Percentiles rank a stretch among this genome's conserved stretches.
Conservation (phyloP, 2,797 vertebrate genomes). For the Leptodactylus fallax region DNA sequence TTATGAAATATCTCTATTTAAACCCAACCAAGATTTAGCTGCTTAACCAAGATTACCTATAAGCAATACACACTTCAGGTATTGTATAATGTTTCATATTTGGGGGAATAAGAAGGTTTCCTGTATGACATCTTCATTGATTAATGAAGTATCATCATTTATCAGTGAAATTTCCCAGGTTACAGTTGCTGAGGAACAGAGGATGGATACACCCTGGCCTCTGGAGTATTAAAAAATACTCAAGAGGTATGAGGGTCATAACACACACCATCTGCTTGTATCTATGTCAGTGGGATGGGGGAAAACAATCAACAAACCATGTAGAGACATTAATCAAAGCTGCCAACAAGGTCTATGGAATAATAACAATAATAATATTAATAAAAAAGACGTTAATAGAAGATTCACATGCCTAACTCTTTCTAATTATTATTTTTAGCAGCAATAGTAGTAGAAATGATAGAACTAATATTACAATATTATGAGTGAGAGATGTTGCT, state of each 20-base stretch:
- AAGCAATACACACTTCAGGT: neutral
- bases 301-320: neutral
- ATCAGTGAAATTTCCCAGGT: conserved; percentile 20
- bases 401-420: neutral
- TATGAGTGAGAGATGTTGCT: neutral
- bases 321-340: neutral
- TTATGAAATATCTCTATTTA: neutral
- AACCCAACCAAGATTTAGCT: neutral
- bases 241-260: conserved; percentile 39
- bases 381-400: neutral
- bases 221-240: conserved; percentile 23
- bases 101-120: neutral
- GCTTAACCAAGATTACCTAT: neutral
- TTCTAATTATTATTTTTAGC: neutral
- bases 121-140: conserved; percentile 1
- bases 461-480: neutral
- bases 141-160: conserved; percentile 29
- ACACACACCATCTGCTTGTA: conserved; percentile 47
- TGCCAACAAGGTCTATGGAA: neutral
- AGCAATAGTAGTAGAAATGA: neutral
- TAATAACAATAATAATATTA: neutral
- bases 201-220: conserved; percentile 28
- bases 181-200: conserved; percentile 31
- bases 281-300: conserved; percentile 2
- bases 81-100: neutral